Evolutionary conservation across 2,113 vertebrate species (phyloP).

Genomic region (Bos javanicus): DNA sequence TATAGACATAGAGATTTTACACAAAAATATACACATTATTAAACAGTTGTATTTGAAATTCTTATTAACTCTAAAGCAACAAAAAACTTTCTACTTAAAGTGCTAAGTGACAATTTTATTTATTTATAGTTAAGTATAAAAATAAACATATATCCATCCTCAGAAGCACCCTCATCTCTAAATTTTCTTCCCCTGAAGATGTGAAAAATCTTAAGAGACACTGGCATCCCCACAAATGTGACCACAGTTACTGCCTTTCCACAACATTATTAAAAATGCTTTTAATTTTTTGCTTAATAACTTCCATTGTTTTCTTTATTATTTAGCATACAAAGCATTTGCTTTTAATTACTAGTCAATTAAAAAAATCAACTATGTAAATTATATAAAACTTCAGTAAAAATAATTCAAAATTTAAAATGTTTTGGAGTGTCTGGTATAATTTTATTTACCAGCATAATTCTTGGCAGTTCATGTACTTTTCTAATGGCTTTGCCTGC

Average conservation of each 20-base stretch:
- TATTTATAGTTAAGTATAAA: background rate
- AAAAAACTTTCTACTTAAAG: background rate
- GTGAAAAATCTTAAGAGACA: background rate
- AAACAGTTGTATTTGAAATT: background rate
- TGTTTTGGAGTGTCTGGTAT: background rate
- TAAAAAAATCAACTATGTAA: background rate
- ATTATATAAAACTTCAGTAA: slow-evolving; percentile 4
- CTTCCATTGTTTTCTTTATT: background rate
- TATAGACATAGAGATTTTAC: background rate
- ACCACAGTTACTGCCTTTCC: background rate
- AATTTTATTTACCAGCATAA: background rate
- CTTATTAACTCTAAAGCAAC: background rate
- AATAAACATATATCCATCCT: background rate
- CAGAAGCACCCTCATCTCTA: background rate
- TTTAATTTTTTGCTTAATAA: background rate
- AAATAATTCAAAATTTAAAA: slow-evolving; percentile 23
- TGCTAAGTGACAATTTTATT: background rate
- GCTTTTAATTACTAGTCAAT: background rate
- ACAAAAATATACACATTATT: background rate
- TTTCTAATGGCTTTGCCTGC: background rate
- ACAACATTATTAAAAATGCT: background rate
- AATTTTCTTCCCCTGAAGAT: background rate
- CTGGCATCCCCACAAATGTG: background rate
- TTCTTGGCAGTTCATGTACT: background rate
- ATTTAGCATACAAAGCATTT: slow-evolving; percentile 21